These are phyloP conservation scores for Psettodes erumei DNA, from an alignment of 2,113 vertebrate species.

Conservation along the genomic window DNA sequence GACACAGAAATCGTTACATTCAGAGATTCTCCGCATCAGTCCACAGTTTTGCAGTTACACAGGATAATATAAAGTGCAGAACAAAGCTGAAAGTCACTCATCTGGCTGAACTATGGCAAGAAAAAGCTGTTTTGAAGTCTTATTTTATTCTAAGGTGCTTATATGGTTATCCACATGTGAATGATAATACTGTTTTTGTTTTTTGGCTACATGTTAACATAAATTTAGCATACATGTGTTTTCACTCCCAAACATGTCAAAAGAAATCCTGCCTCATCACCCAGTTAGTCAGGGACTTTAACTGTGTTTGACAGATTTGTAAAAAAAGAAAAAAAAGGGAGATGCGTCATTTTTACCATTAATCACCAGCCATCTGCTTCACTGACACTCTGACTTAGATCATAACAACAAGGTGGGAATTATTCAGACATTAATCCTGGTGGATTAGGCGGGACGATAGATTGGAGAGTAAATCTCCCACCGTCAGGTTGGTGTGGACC, in stretches of 20 bases:
- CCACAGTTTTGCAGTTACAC: background rate
- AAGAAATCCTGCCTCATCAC: background rate
- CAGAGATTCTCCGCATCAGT: background rate
- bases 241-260: background rate
- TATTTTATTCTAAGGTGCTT: background rate
- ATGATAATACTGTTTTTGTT: background rate
- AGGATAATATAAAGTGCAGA: background rate
- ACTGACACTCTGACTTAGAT: slow-evolving; percentile 69
- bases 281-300: background rate
- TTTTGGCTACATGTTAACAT: background rate
- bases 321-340: background rate
- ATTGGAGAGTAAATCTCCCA: slow-evolving; percentile 60
- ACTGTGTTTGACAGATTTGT: background rate
- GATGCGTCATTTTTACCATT: slow-evolving; percentile 37
- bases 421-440: slow-evolving; percentile 71
- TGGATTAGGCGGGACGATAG: slow-evolving; percentile 73
- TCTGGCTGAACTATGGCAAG: background rate
- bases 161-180: background rate
- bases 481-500: slow-evolving; percentile 12
- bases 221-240: background rate
- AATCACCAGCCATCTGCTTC: slow-evolving; percentile 75
- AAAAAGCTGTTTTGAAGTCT: background rate
- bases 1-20: background rate
- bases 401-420: slow-evolving; percentile 67
- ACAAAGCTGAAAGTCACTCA: background rate